Base-by-base conservation (phyloP, 2,797 vertebrate species). In the Falco berigora region DNA sequence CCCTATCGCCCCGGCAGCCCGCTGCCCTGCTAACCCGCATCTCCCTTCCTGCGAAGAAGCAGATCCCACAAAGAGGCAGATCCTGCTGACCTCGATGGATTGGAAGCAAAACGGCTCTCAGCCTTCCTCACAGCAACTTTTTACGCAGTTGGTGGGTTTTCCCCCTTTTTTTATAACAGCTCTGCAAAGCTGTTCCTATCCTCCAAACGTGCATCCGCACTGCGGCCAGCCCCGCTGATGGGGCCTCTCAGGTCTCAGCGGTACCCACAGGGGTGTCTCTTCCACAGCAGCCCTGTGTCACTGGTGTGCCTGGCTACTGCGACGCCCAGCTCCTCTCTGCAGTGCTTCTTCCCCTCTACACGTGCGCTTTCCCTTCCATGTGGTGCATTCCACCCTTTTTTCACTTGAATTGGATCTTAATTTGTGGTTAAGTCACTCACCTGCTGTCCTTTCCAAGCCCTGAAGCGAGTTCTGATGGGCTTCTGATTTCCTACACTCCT, bases 151-250 rank as follows among this genome's bases (percentile, higher is more conserved):
- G 18, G 15, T 15, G 1, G 14, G 16, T 16, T 30, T 53, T 17
- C 4, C 0, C 1, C 5, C 8, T 2, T 17, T 30, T 73, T 42
- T 67, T 24, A 14, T 36, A 36, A 8, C 25, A 28, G 28, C 27
- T 32, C 34, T 21, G 20, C 47, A 61, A 64, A 76, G 63, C 86
- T 15, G 40, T 38, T 71, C 34, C 58, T 30, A 0, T 22, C 24
- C 47, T 49, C 47, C 10, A 10, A 56, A 4, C 22, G 38, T 19
- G 56, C 19, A 25, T 13, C n/a, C 4, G 11, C 2, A 0, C 5
- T 2, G 0, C 1, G 8, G 77, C n/a, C 1, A 0, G 40, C 32
- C 20, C n/a, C 2, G n/a, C 71, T 14, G 38, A 30, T 10, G 49
- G 56, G 75, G 44, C 28, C 36, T 25, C 32, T 27, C 4, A 0